phyloP scores from a whole-genome alignment of 2,797 vertebrate species.

The Zenarchopterus dispar region DNA sequence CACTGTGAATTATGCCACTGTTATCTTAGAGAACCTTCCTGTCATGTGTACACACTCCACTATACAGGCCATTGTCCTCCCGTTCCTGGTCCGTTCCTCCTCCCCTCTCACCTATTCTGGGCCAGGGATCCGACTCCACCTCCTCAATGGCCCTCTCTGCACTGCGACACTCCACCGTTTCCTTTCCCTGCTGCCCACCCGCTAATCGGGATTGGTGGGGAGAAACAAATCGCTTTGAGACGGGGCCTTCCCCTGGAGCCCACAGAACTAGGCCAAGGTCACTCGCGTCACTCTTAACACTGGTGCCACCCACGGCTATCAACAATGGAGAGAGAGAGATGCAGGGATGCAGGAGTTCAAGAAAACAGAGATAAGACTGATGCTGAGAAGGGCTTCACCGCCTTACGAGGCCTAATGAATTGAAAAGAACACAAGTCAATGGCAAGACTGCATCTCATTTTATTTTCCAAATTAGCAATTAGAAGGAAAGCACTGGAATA shows the following conservation, averaged over 20 bases:
- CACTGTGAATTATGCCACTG: conserved; percentile 41
- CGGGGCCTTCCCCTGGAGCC: conserved; percentile 63
- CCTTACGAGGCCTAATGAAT: conserved; percentile 41
- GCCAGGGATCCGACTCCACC: conserved; percentile 44
- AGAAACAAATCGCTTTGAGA: conserved; percentile 63
- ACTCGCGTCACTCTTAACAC: conserved; percentile 53
- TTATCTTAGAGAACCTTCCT: conserved; percentile 32
- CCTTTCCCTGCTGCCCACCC: conserved; percentile 53
- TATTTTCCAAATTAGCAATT: conserved; percentile 58
- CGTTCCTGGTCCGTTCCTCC: conserved; percentile 12
- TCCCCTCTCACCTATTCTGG: conserved; percentile 46
- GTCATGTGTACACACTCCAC: conserved; percentile 16
- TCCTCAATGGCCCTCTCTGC: conserved; percentile 63
- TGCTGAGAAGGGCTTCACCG: conserved; percentile 32
- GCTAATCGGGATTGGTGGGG: conserved; percentile 70
- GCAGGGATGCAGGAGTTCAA: conserved; percentile 47
- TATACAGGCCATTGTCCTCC: conserved; percentile 34
- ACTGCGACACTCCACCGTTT: conserved; percentile 70
- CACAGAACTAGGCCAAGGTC: conserved; percentile 76
- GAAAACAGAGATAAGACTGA: conserved; percentile 50
- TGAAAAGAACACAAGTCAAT: conserved; percentile 52
- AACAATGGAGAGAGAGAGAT: conserved; percentile 24
- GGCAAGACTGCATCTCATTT: conserved; percentile 48
- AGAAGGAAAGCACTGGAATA: conserved; percentile 35
- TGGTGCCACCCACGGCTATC: conserved; percentile 59